Evolutionary conservation across 2,113 vertebrate genomes (phyloP).

Genomic region (Craseonycteris thonglongyai): DNA sequence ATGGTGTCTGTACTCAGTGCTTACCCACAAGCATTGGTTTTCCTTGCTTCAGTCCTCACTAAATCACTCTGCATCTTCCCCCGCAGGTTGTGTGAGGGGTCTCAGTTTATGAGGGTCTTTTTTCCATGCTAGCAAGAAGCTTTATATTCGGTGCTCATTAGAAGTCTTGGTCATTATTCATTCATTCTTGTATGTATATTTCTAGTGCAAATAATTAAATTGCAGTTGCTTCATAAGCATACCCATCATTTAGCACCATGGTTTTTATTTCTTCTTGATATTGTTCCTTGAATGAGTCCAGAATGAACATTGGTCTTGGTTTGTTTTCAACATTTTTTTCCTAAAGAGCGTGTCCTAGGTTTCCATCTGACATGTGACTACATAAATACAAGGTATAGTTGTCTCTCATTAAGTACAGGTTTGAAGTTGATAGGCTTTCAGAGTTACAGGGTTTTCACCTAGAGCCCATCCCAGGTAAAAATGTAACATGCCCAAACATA

Average conservation of each 20-base stretch:
- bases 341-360: background rate
- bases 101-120: background rate
- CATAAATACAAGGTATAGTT: background rate
- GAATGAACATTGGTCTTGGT: background rate
- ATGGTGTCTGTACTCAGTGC: background rate
- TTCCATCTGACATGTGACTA: background rate
- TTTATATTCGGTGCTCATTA: background rate
- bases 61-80: background rate
- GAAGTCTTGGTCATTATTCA: background rate
- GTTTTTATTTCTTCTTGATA: background rate
- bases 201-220: background rate
- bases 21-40: background rate
- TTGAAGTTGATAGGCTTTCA: background rate
- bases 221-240: background rate
- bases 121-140: background rate
- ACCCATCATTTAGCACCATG: background rate
- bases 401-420: background rate
- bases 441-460: background rate
- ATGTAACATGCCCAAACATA: background rate
- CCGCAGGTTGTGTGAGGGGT: rapidly evolving
- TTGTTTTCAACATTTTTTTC: background rate
- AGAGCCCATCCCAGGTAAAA: background rate
- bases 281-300: background rate
- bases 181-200: background rate
- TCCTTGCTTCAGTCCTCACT: background rate